Conservation (phyloP, 1,140 invertebrate species). For the Reticulitermes speratus region DNA sequence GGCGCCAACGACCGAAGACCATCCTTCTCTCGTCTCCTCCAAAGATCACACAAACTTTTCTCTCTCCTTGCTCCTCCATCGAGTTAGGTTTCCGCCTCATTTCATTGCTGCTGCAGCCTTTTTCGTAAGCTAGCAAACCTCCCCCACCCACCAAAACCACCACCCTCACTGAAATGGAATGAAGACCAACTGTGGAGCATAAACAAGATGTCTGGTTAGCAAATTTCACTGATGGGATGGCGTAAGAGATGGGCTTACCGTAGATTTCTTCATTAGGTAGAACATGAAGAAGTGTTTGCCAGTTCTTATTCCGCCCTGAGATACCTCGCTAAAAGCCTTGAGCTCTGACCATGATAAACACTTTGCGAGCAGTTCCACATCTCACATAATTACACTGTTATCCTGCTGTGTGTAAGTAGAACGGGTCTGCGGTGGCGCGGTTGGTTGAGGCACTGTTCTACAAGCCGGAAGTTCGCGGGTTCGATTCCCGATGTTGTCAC, state of each 20-base stretch:
- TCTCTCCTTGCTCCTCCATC: neutral
- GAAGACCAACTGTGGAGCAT: neutral
- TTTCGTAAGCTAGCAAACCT: neutral
- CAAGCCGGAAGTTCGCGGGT: too few relatives aligned
- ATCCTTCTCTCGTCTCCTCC: too few relatives aligned
- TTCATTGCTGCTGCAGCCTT: neutral
- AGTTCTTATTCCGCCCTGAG: neutral
- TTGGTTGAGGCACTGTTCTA: too few relatives aligned
- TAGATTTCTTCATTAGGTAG: too few relatives aligned
- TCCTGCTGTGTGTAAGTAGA: too few relatives aligned
- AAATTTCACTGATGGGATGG: neutral
- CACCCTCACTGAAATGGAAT: neutral
- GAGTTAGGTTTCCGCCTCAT: too few relatives aligned
- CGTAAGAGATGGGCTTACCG: neutral
- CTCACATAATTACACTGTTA: too few relatives aligned
- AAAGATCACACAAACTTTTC: neutral
- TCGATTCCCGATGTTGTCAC: too few relatives aligned
- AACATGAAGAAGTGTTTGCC: neutral
- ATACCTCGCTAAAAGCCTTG: neutral
- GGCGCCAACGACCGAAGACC: neutral
- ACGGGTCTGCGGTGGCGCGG: too few relatives aligned
- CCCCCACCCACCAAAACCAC: neutral
- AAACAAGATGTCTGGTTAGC: slow-evolving; percentile 17
- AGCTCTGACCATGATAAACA: too few relatives aligned
- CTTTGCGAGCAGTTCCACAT: too few relatives aligned